Conservation (phyloP, 2,888 invertebrate species). For the Perithous albicinctus region DNA sequence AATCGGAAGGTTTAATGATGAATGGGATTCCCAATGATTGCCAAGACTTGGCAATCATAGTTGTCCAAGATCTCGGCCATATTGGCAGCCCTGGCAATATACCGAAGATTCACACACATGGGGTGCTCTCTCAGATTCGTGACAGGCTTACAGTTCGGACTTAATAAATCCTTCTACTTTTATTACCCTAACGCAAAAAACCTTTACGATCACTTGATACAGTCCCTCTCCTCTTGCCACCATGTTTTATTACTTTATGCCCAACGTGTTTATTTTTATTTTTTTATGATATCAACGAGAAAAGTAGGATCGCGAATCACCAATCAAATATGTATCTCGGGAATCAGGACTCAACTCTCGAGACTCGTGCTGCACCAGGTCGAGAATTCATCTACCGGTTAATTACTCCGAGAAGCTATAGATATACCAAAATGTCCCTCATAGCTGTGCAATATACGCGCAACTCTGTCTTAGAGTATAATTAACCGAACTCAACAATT, state of each 20-base stretch:
- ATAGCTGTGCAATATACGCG: neutral
- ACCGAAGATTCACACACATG: too few species aligned
- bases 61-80: too few species aligned
- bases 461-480: neutral
- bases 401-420: constrained; percentile 36
- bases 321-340: constrained; percentile 68
- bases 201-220: neutral
- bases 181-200: neutral
- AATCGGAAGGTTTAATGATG: too few species aligned
- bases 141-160: too few species aligned
- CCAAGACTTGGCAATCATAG: too few species aligned
- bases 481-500: constrained; percentile 12
- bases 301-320: constrained; percentile 37
- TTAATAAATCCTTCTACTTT: neutral
- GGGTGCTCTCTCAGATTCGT: too few species aligned
- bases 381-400: constrained; percentile 42
- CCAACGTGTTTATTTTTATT: neutral
- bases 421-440: neutral
- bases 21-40: too few species aligned
- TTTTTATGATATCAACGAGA: neutral
- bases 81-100: too few species aligned
- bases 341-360: constrained; percentile 20
- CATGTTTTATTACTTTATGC: neutral
- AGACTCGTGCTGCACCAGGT: constrained; percentile 10
- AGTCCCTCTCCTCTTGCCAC: neutral